Percentiles rank a stretch among this genome's conserved stretches.
Conservation (phyloP, 2,888 invertebrate genomes). For the Sminthurinus aureus region DNA sequence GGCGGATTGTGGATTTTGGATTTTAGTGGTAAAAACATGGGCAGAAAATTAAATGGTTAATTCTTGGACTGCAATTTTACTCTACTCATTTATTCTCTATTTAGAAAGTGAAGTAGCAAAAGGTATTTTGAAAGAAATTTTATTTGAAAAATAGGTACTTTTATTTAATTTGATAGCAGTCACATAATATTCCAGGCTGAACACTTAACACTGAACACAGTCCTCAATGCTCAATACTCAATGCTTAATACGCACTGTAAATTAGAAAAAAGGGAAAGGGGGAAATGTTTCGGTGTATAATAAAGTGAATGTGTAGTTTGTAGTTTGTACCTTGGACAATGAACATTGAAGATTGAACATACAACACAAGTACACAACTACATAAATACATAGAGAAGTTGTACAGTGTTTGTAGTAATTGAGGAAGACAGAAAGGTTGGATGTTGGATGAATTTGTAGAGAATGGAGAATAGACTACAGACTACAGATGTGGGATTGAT, state of each 20-base stretch:
- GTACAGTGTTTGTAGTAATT: background rate
- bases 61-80: too few relatives aligned
- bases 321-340: background rate
- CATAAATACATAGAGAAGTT: background rate
- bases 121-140: too few relatives aligned
- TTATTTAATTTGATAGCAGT: background rate
- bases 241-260: too few relatives aligned
- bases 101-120: too few relatives aligned
- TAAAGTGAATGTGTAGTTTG: background rate
- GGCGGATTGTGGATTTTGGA: too few relatives aligned
- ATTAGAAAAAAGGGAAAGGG: background rate
- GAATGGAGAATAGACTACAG: background rate
- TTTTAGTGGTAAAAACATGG: too few relatives aligned
- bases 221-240: too few relatives aligned
- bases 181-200: background rate
- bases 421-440: background rate
- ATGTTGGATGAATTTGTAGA: background rate
- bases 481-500: background rate
- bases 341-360: background rate
- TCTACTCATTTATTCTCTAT: too few relatives aligned
- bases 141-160: background rate
- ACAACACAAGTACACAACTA: background rate
- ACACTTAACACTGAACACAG: too few relatives aligned
- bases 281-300: background rate
- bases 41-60: too few relatives aligned